Percentiles rank a stretch among this genome's conserved stretches.
phyloP scores from a whole-genome alignment of 2,113 vertebrate species.

The Balaenoptera acutorostrata region DNA sequence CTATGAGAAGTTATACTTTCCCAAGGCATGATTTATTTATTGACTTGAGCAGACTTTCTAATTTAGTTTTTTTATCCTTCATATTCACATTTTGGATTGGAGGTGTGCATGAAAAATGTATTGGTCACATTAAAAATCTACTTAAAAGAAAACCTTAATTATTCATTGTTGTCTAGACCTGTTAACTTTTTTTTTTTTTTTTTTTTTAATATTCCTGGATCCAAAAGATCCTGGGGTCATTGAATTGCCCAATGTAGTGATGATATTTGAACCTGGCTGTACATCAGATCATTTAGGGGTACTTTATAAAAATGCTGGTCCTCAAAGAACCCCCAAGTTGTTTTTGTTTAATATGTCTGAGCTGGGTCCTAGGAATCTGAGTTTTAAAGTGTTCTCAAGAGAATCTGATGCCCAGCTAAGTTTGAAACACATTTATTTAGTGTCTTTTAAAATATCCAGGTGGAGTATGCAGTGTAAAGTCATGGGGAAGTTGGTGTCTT shows the following conservation, averaged over 20 bases:
- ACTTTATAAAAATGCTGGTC: not conserved
- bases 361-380: not conserved
- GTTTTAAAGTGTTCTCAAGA: not conserved
- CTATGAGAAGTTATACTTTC: slow-evolving; percentile 40
- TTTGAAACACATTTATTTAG: not conserved
- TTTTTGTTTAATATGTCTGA: not conserved
- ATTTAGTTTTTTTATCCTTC: slow-evolving; percentile 58
- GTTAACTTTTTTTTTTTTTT: not conserved
- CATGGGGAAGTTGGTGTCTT: not conserved
- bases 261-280: not conserved
- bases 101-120: slow-evolving; percentile 63
- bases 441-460: not conserved
- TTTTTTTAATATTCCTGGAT: not conserved
- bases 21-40: slow-evolving; percentile 66
- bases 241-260: not conserved
- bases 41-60: slow-evolving; percentile 36
- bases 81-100: slow-evolving; percentile 52
- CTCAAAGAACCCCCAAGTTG: not conserved
- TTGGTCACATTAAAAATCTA: slow-evolving; percentile 56
- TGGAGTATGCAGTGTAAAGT: not conserved
- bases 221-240: not conserved
- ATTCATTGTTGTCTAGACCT: slow-evolving; percentile 19
- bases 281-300: not conserved
- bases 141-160: slow-evolving; percentile 59
- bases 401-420: not conserved